Conservation (phyloP, 1,140 invertebrate species). For the Pseudomyrmex concolor region DNA sequence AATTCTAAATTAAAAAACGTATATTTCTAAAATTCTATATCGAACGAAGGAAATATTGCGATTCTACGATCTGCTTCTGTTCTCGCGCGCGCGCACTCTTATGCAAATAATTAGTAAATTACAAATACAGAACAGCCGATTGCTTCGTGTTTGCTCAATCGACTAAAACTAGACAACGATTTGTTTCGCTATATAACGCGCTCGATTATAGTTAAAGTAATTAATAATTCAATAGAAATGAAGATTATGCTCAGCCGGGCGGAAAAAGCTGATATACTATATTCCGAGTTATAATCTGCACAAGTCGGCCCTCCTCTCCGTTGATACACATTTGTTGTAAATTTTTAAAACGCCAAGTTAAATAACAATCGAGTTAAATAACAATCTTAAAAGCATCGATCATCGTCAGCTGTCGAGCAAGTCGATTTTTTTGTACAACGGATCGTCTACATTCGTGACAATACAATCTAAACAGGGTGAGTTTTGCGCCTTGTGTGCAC, state of each 20-base stretch:
- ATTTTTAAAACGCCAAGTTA: too few species aligned
- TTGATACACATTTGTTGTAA: too few species aligned
- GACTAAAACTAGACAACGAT: slow-evolving; percentile 8
- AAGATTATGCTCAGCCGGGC: neutral
- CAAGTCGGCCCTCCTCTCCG: too few species aligned
- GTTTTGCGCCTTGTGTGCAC: too few species aligned
- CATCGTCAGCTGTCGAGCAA: too few species aligned
- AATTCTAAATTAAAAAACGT: neutral
- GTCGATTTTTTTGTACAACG: too few species aligned
- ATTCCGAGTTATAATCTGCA: neutral
- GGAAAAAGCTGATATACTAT: neutral
- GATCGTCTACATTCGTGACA: too few species aligned
- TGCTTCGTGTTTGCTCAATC: slow-evolving; percentile 30
- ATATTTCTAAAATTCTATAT: neutral
- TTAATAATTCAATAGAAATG: slow-evolving; percentile 25
- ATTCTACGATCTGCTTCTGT: too few species aligned
- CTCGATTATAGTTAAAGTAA: neutral
- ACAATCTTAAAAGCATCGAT: too few species aligned
- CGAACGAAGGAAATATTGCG: neutral
- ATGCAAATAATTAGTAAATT: neutral
- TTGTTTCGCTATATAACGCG: slow-evolving; percentile 23
- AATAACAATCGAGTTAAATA: too few species aligned
- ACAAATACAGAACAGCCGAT: neutral
- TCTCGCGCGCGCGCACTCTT: neutral
- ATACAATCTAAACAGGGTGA: too few species aligned